Percentiles rank a stretch among this genome's conserved stretches.
These are phyloP conservation scores for Scaptomyza hsui DNA, from an alignment of 1,140 invertebrate genomes.

Conservation along the genomic window DNA sequence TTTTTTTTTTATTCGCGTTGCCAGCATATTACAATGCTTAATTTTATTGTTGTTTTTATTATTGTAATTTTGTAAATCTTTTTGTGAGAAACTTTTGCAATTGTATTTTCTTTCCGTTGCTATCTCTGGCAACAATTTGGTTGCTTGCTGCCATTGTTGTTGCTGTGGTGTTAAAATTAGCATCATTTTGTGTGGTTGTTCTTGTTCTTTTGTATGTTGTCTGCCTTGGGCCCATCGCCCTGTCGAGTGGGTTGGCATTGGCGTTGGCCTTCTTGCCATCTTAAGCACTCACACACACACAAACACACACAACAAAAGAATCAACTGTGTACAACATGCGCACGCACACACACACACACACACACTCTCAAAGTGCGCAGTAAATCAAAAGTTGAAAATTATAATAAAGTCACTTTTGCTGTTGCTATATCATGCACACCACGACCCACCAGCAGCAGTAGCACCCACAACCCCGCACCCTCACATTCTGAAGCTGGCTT, in stretches of 20 bases:
- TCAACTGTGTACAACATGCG: constrained; percentile 31
- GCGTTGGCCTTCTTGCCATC: constrained; percentile 45
- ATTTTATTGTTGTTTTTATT: constrained; percentile 81
- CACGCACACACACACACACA: constrained; percentile 9
- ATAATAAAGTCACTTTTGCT: constrained; percentile 80
- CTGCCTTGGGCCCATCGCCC: constrained; percentile 27
- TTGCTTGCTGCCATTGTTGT: constrained; percentile 23
- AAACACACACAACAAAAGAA: constrained; percentile 34
- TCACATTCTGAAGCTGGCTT: constrained; percentile 41
- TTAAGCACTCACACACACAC: constrained; percentile 31
- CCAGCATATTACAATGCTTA: constrained; percentile 78
- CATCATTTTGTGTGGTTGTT: constrained; percentile 65
- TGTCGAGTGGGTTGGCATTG: constrained; percentile 19
- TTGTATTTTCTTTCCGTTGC: constrained; percentile 66
- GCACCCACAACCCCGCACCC: neutral
- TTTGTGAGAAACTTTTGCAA: constrained; percentile 76
- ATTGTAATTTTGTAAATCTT: constrained; percentile 78
- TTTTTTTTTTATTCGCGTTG: constrained; percentile 25
- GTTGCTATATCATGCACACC: constrained; percentile 68
- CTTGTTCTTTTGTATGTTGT: constrained; percentile 58
- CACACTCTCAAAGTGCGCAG: constrained; percentile 45
- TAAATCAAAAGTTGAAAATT: constrained; percentile 83
- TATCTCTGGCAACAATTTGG: constrained; percentile 57
- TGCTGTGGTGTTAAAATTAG: constrained; percentile 71
- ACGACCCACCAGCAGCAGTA: no score